Conservation (phyloP, 37 sponge, comb jelly and placozoan species). For the Amphimedon queenslandica region DNA sequence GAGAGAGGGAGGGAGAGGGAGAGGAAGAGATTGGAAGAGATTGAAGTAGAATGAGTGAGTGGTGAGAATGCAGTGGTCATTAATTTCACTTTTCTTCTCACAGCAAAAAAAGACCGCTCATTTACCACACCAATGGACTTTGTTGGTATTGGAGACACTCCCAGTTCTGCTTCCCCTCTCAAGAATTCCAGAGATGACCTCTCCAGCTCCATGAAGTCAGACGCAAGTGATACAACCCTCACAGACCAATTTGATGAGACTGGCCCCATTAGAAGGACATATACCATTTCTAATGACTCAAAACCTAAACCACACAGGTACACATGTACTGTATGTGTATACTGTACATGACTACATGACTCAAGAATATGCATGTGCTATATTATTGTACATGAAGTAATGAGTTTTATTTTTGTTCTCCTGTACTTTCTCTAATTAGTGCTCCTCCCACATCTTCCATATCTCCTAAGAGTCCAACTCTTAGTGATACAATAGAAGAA, state of each 20-base stretch:
- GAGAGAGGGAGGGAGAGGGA: background rate
- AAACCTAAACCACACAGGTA: background rate
- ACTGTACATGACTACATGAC: too few species aligned
- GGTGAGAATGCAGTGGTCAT: too few species aligned
- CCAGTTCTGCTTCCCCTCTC: background rate
- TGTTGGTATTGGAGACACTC: background rate
- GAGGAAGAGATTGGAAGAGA: too few species aligned
- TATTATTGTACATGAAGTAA: too few species aligned
- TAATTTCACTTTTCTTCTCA: too few species aligned
- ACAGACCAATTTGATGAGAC: constrained; percentile 3
- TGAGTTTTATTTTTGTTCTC: too few species aligned
- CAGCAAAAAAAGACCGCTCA: too few species aligned
- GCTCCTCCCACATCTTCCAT: background rate
- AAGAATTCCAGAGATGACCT: background rate
- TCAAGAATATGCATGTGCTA: too few species aligned
- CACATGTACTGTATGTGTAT: constrained; percentile 1
- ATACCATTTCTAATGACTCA: background rate
- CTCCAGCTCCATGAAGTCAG: background rate
- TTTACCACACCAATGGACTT: background rate
- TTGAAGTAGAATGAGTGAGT: constrained; percentile 9
- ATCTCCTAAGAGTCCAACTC: background rate
- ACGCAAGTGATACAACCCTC: background rate
- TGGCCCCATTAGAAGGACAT: background rate
- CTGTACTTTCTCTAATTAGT: too few species aligned
- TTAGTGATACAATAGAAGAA: background rate